phyloP scores from a whole-genome alignment of 2,888 invertebrate genomes.

The Luffia ferchaultella region DNA sequence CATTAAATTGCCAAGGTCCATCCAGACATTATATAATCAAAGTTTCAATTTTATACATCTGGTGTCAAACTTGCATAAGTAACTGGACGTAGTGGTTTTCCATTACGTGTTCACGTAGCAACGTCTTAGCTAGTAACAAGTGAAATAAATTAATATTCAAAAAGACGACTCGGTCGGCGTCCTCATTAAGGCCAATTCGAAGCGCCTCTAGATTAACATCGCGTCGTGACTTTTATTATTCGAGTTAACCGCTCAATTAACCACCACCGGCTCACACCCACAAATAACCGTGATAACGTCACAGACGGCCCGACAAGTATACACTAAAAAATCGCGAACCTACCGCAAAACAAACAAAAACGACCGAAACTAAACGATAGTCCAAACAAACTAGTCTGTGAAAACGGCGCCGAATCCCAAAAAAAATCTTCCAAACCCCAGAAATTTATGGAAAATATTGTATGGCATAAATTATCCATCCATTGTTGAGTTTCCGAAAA shows the following conservation, averaged over 20 bases:
- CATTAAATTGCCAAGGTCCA: too few relatives aligned
- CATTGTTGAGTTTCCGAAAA: slow-evolving; percentile 62
- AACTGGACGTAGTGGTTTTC: too few relatives aligned
- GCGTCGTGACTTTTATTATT: too few relatives aligned
- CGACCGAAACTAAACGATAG: slow-evolving; percentile 44
- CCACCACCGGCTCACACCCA: slow-evolving; percentile 17
- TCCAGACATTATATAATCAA: too few relatives aligned
- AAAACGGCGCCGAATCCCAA: slow-evolving; percentile 23
- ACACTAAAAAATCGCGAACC: slow-evolving; percentile 45
- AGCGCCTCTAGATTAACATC: slow-evolving; percentile 45
- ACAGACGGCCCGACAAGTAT: neutral
- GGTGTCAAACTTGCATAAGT: too few relatives aligned
- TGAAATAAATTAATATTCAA: too few relatives aligned
- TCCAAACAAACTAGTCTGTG: slow-evolving; percentile 40
- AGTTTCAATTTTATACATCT: too few relatives aligned
- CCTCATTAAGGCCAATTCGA: slow-evolving; percentile 46
- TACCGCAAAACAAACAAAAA: slow-evolving; percentile 53
- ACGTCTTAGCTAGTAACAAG: too few relatives aligned
- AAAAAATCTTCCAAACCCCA: slow-evolving; percentile 41
- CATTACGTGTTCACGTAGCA: too few relatives aligned
- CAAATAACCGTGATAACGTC: slow-evolving; percentile 26
- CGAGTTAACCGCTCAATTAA: slow-evolving; percentile 46
- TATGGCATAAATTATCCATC: slow-evolving; percentile 56
- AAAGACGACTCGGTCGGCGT: slow-evolving; percentile 53
- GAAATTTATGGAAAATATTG: slow-evolving; percentile 43